Evolutionary conservation across 92 coral and sea anemone genomes (phyloP).

Genomic region (Porites rus): DNA sequence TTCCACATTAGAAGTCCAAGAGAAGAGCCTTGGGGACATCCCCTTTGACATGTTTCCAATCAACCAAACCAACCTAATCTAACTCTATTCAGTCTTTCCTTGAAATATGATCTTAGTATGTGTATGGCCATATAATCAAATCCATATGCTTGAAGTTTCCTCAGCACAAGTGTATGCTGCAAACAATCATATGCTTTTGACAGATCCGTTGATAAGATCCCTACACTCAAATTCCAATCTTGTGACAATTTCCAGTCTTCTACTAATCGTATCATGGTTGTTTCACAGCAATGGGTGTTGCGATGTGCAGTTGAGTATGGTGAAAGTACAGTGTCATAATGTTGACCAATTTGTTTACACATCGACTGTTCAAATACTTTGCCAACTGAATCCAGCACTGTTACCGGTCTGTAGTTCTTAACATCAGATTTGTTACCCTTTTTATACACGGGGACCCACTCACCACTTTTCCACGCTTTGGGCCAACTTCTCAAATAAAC

Average conservation of each 20-base stretch:
- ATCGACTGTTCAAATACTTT: conserved; percentile 35
- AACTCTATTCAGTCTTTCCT: conserved; percentile 43
- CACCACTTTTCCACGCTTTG: conserved; percentile 49
- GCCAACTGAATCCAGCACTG: conserved; percentile 28
- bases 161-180: conserved; percentile 43
- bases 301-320: conserved; percentile 19
- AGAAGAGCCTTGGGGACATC: conserved; percentile 65
- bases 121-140: conserved; percentile 27
- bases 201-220: conserved; percentile 55
- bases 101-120: conserved; percentile 39
- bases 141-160: conserved; percentile 50
- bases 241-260: conserved; percentile 51
- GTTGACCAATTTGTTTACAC: conserved; percentile 14
- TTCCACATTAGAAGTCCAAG: conserved; percentile 68
- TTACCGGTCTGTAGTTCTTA: conserved; percentile 55
- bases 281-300: conserved; percentile 42
- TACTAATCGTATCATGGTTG: conserved; percentile 42
- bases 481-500: conserved; percentile 41
- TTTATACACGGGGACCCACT: conserved; percentile 47
- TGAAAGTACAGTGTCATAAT: conserved; percentile 13
- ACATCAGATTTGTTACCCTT: conserved; percentile 36
- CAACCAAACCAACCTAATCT: conserved; percentile 24
- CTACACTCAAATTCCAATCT: conserved; percentile 34
- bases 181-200: conserved; percentile 61
- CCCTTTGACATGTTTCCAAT: conserved; percentile 37